These are phyloP conservation scores for Diorhabda sublineata DNA, from an alignment of 1,140 invertebrate species.

Conservation along the genomic window DNA sequence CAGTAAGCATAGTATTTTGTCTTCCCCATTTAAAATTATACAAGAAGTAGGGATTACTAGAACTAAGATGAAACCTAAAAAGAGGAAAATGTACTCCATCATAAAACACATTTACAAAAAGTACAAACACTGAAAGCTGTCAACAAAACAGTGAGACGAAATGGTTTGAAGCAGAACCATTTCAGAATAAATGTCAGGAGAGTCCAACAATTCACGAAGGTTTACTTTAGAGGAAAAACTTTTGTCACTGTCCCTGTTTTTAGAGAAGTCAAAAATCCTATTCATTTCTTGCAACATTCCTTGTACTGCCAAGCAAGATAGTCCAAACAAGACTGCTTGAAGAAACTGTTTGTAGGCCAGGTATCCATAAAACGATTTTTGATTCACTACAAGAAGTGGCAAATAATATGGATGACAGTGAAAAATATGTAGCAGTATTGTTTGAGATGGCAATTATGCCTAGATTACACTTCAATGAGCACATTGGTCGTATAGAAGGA, in stretches of 20 bases:
- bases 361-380: constrained; percentile 9
- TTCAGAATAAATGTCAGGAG: too few species aligned
- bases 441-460: constrained; percentile 17
- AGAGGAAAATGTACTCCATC: too few species aligned
- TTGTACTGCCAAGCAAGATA: neutral
- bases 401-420: constrained; percentile 9
- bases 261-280: too few species aligned
- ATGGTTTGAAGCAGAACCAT: too few species aligned
- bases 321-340: constrained; percentile 9
- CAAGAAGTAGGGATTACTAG: neutral
- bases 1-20: neutral
- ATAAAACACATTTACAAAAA: too few species aligned
- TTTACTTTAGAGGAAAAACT: too few species aligned
- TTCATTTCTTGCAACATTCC: too few species aligned
- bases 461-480: constrained; percentile 15
- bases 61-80: too few species aligned
- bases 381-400: constrained; percentile 5
- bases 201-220: too few species aligned
- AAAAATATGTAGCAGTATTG: constrained; percentile 12
- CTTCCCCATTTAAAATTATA: neutral
- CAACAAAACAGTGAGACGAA: too few species aligned
- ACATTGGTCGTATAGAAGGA: constrained; percentile 10
- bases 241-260: too few species aligned
- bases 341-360: constrained; percentile 10
- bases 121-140: too few species aligned